A percentile compares a stretch with the other conserved stretches of the same genome.
Conservation (phyloP, 53 echinoderm and acorn worm genomes). For the Arbacia lixula region DNA sequence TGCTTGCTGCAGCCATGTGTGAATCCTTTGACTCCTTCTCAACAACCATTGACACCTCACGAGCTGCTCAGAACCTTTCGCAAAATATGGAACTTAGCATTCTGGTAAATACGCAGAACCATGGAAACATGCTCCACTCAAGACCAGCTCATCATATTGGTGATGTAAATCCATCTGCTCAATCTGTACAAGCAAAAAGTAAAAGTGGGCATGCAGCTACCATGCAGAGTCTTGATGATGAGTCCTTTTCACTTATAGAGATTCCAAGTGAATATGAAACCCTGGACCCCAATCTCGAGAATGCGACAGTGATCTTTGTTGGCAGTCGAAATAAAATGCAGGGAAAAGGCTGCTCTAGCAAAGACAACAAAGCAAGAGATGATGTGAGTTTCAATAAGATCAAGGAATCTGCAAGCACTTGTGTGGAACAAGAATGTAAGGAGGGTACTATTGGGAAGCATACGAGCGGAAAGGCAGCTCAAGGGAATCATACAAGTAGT, state of each 20-base stretch:
- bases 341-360: not conserved
- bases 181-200: too few relatives aligned
- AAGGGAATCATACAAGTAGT: too few relatives aligned
- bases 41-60: not conserved
- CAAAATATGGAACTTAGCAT: too few relatives aligned
- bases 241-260: conserved; percentile 19
- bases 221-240: conserved; percentile 2
- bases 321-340: not conserved
- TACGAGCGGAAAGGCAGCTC: not conserved
- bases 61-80: not conserved
- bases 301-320: conserved; percentile 41
- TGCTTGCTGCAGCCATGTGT: conserved; percentile 49
- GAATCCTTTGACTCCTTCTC: conserved; percentile 52
- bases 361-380: too few relatives aligned
- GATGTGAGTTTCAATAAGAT: too few relatives aligned
- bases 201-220: too few relatives aligned
- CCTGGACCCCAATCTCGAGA: not conserved
- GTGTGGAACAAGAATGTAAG: too few relatives aligned
- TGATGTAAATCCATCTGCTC: too few relatives aligned
- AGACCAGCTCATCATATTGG: too few relatives aligned
- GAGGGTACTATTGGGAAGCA: too few relatives aligned
- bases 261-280: not conserved
- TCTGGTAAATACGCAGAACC: too few relatives aligned
- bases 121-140: too few relatives aligned
- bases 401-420: not conserved